Evolutionary conservation across 2,113 vertebrate genomes (phyloP).

Genomic region (Podilymbus podiceps): DNA sequence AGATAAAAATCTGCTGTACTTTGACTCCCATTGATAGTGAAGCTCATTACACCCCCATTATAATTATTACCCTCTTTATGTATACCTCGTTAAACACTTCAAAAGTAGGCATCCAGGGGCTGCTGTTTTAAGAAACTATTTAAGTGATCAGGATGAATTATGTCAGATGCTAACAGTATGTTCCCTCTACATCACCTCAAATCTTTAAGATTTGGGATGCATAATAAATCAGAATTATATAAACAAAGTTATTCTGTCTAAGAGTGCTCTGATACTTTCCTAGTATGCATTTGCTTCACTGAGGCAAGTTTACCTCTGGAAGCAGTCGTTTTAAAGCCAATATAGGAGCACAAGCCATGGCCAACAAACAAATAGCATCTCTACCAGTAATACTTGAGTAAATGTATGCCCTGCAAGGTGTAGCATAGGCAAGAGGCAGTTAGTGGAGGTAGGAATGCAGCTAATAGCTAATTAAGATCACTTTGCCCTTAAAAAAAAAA

Average conservation of each 20-base stretch:
- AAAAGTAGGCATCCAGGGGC: conserved; percentile 27
- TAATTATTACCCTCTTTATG: conserved; percentile 38
- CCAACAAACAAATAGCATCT: background rate
- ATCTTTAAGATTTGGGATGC: background rate
- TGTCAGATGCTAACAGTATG: conserved; percentile 13
- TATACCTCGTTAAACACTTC: conserved; percentile 26
- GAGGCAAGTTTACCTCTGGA: background rate
- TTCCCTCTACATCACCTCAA: conserved; percentile 11
- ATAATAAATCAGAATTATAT: background rate
- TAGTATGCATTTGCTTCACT: background rate
- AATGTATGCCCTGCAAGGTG: background rate
- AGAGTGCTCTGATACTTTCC: background rate
- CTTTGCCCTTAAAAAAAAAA: background rate
- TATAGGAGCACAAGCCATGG: background rate
- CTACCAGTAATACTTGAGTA: background rate
- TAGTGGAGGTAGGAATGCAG: background rate
- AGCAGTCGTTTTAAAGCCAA: background rate
- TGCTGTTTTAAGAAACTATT: conserved; percentile 53
- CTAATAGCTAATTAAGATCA: background rate
- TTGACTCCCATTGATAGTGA: conserved; percentile 23
- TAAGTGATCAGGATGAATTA: conserved; percentile 37
- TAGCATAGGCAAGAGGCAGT: background rate
- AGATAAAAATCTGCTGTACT: conserved; percentile 44
- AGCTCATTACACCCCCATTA: conserved; percentile 51
- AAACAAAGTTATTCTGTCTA: background rate